phyloP scores from a whole-genome alignment of 2,888 invertebrate species.

The Campaea margaritaria region DNA sequence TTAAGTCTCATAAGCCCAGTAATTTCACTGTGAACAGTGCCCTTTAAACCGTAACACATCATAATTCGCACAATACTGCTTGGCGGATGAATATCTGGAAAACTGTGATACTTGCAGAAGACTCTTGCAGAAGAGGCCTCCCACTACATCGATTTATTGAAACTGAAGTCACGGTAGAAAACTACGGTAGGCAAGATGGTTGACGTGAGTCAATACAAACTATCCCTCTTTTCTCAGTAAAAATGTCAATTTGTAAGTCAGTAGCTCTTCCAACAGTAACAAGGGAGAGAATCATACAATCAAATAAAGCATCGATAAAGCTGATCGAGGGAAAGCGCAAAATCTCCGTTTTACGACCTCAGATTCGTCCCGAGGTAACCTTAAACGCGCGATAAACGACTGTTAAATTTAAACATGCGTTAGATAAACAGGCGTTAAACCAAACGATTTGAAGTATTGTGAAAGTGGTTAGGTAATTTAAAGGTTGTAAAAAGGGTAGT shows the following conservation, averaged over 20 bases:
- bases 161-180: no score
- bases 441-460: slow-evolving; percentile 10
- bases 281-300: slow-evolving; percentile 30
- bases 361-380: slow-evolving; percentile 28
- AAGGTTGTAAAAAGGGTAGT: slow-evolving; percentile 8
- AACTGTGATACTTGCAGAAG: no score
- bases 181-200: no score
- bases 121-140: no score
- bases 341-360: slow-evolving; percentile 31
- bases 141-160: no score
- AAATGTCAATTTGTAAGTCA: not conserved
- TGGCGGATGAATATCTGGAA: no score
- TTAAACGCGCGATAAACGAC: slow-evolving; percentile 28
- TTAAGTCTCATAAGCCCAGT: no score
- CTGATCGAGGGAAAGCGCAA: slow-evolving; percentile 31
- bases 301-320: slow-evolving; percentile 37
- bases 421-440: slow-evolving; percentile 30
- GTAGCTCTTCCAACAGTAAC: slow-evolving; percentile 2
- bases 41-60: no score
- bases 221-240: not conserved
- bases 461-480: slow-evolving; percentile 17
- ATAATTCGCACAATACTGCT: no score
- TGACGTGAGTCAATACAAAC: no score
- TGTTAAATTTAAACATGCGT: slow-evolving; percentile 28
- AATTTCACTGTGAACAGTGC: no score